Base-by-base conservation (phyloP, 2,888 invertebrate genomes). In the Brachylomia viminalis region DNA sequence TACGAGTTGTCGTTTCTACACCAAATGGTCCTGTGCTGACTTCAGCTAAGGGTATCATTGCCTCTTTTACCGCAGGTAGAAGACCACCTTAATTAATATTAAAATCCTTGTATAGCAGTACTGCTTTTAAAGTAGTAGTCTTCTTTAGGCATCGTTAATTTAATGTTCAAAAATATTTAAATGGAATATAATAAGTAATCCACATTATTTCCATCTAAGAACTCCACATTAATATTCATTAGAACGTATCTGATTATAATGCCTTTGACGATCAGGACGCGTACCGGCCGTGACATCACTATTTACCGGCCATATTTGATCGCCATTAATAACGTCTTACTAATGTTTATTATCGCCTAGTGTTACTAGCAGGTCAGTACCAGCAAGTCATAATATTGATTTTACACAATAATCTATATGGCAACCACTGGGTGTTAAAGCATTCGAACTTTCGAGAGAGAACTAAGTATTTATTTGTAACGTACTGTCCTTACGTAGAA, bases 271-370 rank as follows among this genome's bases (percentile, higher is more conserved):
- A 83, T 77, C 76, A 65, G 72, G 73, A 72, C 67, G 59, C 74
- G 78, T 80, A 81, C 77, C 76, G 80, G 58, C 80, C 85, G 76
- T 86, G 85, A 85, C 81, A 88, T 86, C 90, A 88, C 83, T 87
- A 79, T 85, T 84, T 82, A 84, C 81, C 75, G 45, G 58, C 80
- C 84, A 85, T 89, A 86, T 90, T 90, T 88, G 84, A 82, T 82
- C 80, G 78, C 82, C 68, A 84, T 84, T 87, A 85, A 87, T 85
- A 86, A 78, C 83, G 79, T 75, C 79, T 68, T 73, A 70, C 78
- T 81, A 33, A 69, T 83, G 85, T 82, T 86, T 80, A 83, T 84
- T 75, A 83, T 80, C 45, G 73, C 52, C 72, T 75, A 77, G 72
- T 84, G 78, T 66, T 81, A 81, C 84, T 80, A 72, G 15, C 74